A percentile compares a stretch with the other conserved stretches of the same genome.
Evolutionary conservation across 2,797 vertebrate species (phyloP).

Genomic region (Alectoris magna): DNA sequence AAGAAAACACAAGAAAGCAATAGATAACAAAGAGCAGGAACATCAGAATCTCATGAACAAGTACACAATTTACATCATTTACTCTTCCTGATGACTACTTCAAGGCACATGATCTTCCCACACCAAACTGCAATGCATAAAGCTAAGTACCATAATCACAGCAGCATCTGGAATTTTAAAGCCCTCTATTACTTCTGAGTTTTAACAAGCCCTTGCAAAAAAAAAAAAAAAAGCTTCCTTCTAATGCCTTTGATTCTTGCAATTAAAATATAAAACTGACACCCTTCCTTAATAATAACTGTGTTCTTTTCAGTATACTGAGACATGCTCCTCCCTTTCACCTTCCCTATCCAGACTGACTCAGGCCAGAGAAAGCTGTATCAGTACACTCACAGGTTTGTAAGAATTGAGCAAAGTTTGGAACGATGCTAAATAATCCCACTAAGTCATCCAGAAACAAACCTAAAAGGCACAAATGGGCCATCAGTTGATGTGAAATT

Average conservation of each 20-base stretch:
- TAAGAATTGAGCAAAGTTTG: neutral
- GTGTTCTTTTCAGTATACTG: neutral
- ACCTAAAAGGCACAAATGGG: neutral
- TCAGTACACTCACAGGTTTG: neutral
- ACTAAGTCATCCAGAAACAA: neutral
- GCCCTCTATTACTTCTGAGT: neutral
- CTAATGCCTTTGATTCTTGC: neutral
- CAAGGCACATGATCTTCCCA: neutral
- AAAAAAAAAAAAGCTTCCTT: accelerated
- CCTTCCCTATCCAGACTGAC: neutral
- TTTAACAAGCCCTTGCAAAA: neutral
- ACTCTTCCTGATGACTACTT: neutral
- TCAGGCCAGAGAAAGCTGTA: neutral
- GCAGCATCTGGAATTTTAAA: neutral
- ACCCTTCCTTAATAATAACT: neutral
- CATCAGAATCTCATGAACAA: neutral
- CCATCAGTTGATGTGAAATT: neutral
- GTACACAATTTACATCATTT: neutral
- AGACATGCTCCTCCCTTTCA: neutral
- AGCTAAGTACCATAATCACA: no score
- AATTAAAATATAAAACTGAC: neutral
- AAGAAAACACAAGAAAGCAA: neutral
- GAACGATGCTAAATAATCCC: neutral
- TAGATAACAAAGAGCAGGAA: neutral
- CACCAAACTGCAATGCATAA: no score